Evolutionary conservation across 2,113 vertebrate genomes (phyloP).

Genomic region (Corythoichthys intestinalis): DNA sequence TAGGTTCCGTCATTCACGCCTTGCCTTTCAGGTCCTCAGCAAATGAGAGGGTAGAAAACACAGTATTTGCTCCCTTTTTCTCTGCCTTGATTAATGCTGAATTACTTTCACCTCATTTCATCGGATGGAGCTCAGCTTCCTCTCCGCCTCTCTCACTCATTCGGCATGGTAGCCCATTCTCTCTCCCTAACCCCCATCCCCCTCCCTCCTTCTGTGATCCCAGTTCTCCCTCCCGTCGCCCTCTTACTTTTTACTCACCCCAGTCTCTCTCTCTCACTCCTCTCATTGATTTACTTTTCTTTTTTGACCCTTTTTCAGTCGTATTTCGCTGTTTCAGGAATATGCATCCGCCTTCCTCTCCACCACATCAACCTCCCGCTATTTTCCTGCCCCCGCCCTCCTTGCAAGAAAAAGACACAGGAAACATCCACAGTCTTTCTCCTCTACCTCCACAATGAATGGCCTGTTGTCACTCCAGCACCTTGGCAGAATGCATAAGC

Average conservation of each 20-base stretch:
- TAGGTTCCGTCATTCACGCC: slow-evolving; percentile 77
- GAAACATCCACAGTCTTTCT: slow-evolving; percentile 73
- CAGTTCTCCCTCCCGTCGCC: slow-evolving; percentile 39
- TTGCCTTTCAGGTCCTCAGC: slow-evolving; percentile 72
- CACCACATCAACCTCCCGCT: neutral
- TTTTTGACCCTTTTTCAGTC: slow-evolving; percentile 37
- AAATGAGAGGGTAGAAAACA: slow-evolving; percentile 48
- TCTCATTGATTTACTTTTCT: slow-evolving; percentile 42
- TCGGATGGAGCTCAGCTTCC: slow-evolving; percentile 80
- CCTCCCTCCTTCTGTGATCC: slow-evolving; percentile 47
- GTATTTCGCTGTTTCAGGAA: slow-evolving; percentile 59
- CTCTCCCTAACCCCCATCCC: slow-evolving; percentile 30
- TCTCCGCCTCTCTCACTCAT: slow-evolving; percentile 80
- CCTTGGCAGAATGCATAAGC: slow-evolving; percentile 76
- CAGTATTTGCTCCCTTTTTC: slow-evolving; percentile 74
- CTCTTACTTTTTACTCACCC: slow-evolving; percentile 48
- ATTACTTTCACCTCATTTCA: slow-evolving; percentile 85
- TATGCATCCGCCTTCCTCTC: slow-evolving; percentile 28
- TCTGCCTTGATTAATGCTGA: slow-evolving; percentile 81
- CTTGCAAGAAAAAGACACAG: slow-evolving; percentile 50
- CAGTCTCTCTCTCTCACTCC: slow-evolving; percentile 28
- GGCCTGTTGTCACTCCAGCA: slow-evolving; percentile 75
- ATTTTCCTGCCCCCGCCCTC: slow-evolving; percentile 28
- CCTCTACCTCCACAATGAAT: slow-evolving; percentile 76
- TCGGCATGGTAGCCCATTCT: slow-evolving; percentile 71